A percentile compares a stretch with the other conserved stretches of the same genome.
phyloP scores from a whole-genome alignment of 2,113 vertebrate genomes.

The Engystomops pustulosus region DNA sequence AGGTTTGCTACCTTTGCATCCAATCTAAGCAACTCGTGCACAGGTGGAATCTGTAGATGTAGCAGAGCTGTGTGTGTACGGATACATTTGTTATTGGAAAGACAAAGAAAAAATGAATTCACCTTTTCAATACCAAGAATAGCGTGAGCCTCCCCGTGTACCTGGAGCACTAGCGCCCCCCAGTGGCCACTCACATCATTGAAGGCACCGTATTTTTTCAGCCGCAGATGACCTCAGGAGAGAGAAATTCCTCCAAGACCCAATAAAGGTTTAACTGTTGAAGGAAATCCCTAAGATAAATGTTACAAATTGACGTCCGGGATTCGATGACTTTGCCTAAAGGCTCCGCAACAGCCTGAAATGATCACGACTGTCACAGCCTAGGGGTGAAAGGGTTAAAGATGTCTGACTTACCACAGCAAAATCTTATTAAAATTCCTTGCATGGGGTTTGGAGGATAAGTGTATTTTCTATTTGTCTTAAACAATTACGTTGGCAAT shows the following conservation, averaged over 20 bases:
- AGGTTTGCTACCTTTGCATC: no score
- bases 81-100: no score
- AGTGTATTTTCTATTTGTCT: constrained; percentile 59
- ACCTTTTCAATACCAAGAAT: no score
- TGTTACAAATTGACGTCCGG: not conserved
- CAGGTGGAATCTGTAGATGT: not conserved
- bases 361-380: not conserved
- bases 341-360: not conserved
- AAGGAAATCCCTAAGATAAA: not conserved
- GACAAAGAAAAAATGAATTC: no score
- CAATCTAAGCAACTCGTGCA: no score
- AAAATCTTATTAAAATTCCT: constrained; percentile 56
- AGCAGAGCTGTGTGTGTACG: not conserved
- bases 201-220: not conserved
- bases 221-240: not conserved
- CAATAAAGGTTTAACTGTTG: not conserved
- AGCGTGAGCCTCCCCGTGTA: not conserved
- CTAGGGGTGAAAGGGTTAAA: constrained; percentile 22
- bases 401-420: constrained; percentile 14
- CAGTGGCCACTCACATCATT: not conserved
- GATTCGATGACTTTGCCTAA: not conserved
- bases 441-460: constrained; percentile 50
- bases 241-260: not conserved
- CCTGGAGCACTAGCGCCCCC: constrained; percentile 19
- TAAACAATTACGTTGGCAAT: constrained; percentile 57